These are phyloP conservation scores for Tenthredo notha DNA, from an alignment of 2,888 invertebrate species.

Conservation along the genomic window DNA sequence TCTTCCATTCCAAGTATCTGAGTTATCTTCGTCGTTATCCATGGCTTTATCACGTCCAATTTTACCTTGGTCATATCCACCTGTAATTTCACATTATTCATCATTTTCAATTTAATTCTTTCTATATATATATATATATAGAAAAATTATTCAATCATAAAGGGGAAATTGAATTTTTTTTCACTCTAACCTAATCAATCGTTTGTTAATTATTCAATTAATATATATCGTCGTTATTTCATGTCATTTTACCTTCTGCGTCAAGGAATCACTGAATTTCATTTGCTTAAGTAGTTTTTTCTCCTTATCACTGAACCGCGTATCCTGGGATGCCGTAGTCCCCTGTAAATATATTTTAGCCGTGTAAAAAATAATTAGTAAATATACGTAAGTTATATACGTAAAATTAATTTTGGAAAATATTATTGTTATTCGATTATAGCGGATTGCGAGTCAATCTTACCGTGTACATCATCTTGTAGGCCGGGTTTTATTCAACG, in stretches of 20 bases:
- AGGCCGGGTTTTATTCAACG: background rate
- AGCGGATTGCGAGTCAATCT: constrained; percentile 61
- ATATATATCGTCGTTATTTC: background rate
- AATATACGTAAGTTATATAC: background rate
- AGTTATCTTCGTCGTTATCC: constrained; percentile 98
- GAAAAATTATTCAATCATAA: background rate
- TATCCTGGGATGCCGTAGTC: constrained; percentile 99
- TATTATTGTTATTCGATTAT: background rate
- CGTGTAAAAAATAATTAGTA: constrained; percentile 15
- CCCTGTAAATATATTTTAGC: constrained; percentile 83
- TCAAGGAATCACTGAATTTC: constrained; percentile 97
- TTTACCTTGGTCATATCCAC: constrained; percentile 99
- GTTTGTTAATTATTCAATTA: background rate
- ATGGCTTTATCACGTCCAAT: constrained; percentile 98
- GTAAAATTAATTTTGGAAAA: constrained; percentile 12
- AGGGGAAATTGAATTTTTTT: constrained; percentile 27
- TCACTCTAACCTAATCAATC: background rate
- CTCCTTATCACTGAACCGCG: constrained; percentile 99
- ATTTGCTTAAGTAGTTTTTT: constrained; percentile 99
- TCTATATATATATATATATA: background rate
- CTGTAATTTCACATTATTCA: constrained; percentile 78
- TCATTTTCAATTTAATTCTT: background rate
- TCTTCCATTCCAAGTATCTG: constrained; percentile 98
- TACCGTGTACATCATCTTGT: constrained; percentile 81
- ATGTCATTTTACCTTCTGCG: constrained; percentile 87